These are phyloP conservation scores for Chelonia mydas DNA, from an alignment of 2,797 vertebrate genomes.

Conservation along the genomic window DNA sequence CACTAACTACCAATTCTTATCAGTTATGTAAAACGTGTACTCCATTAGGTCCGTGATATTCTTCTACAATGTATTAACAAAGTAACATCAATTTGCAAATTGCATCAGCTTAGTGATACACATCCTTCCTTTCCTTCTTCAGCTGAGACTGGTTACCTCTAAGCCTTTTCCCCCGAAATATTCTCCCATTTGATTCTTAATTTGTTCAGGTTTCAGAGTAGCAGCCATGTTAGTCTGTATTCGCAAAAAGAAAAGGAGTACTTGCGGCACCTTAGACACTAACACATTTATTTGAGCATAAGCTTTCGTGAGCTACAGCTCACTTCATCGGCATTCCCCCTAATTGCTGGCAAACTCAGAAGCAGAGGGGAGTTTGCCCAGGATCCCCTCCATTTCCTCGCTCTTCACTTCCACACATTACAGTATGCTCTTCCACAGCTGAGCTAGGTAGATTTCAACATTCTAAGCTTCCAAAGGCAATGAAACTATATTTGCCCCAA, in stretches of 20 bases:
- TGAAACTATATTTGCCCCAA: background rate
- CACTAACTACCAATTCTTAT: background rate
- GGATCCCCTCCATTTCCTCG: background rate
- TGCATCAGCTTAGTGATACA: conserved; percentile 10
- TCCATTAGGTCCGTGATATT: background rate
- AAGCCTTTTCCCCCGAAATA: background rate
- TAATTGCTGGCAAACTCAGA: background rate
- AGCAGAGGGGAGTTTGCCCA: background rate
- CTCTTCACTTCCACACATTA: background rate
- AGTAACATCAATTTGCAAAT: conserved; percentile 30
- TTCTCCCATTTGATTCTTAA: background rate
- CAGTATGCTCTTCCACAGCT: background rate
- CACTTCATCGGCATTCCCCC: background rate
- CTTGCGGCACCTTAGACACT: too few relatives aligned
- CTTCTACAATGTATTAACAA: background rate
- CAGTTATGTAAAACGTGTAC: background rate
- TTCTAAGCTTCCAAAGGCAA: background rate
- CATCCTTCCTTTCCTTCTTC: conserved; percentile 22
- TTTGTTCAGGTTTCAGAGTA: background rate
- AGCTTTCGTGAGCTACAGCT: too few relatives aligned
- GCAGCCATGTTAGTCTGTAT: too few relatives aligned
- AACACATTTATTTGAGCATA: too few relatives aligned
- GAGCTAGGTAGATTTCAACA: background rate
- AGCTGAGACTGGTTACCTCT: background rate
- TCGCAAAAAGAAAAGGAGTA: too few relatives aligned